These are phyloP conservation scores for Myiozetetes cayanensis DNA, from an alignment of 2,113 vertebrate genomes.

Conservation along the genomic window DNA sequence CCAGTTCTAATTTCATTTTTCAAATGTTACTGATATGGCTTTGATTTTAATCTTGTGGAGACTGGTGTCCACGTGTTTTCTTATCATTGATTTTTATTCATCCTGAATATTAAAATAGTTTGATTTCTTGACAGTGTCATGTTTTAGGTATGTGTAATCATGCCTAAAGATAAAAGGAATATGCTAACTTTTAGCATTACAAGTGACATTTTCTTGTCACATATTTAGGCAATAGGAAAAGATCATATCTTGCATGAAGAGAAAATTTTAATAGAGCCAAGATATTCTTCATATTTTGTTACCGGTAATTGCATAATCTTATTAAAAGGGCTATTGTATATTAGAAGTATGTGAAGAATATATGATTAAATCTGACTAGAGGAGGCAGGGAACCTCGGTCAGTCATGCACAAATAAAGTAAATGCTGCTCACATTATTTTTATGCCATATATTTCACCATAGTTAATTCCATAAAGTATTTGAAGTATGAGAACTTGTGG, in stretches of 20 bases:
- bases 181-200: neutral
- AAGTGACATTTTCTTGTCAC: neutral
- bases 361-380: neutral
- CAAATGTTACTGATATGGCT: neutral
- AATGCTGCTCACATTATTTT: neutral
- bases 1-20: conserved; percentile 27
- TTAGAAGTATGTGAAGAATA: neutral
- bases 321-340: neutral
- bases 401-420: neutral
- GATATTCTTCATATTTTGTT: neutral
- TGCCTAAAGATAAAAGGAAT: neutral
- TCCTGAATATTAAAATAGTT: neutral
- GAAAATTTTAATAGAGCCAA: neutral
- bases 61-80: neutral
- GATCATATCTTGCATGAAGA: neutral
- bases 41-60: neutral
- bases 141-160: neutral
- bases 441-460: neutral
- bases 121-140: neutral
- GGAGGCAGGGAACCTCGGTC: neutral
- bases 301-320: neutral
- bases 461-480: neutral
- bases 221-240: neutral
- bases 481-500: neutral
- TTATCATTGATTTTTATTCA: neutral